Conservation (phyloP, 2,797 vertebrate genomes). For the Sebastiscus tertius region DNA sequence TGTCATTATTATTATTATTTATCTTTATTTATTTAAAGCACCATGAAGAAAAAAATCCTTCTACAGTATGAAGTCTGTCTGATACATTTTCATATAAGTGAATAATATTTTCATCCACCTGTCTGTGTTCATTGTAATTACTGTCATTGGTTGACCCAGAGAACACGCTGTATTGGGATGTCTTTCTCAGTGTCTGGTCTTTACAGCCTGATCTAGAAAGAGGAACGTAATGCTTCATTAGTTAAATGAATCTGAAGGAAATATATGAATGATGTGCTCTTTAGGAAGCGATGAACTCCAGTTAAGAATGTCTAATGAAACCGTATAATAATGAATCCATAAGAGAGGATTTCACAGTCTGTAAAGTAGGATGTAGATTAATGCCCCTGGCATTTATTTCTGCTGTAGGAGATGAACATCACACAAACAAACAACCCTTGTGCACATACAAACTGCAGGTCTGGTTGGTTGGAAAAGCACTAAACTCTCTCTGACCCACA, state of each 20-base stretch:
- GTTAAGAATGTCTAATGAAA: constrained; percentile 20
- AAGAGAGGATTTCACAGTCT: constrained; percentile 25
- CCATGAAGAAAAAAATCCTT: background rate
- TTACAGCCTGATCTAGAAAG: constrained; percentile 13
- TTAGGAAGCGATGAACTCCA: constrained; percentile 22
- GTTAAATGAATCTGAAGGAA: constrained; percentile 38
- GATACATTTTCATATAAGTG: constrained; percentile 1
- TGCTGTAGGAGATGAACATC: constrained; percentile 6
- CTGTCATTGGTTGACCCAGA: constrained; percentile 17
- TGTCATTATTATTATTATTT: background rate
- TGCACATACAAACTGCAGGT: constrained; percentile 12
- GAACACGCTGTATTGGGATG: background rate
- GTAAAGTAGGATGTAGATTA: constrained; percentile 24
- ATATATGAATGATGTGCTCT: constrained; percentile 34
- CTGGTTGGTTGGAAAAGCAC: constrained; percentile 16
- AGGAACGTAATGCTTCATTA: constrained; percentile 21
- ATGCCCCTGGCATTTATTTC: constrained; percentile 41
- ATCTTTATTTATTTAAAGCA: background rate
- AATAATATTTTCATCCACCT: constrained; percentile 12
- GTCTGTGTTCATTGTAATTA: constrained; percentile 10
- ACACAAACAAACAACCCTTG: background rate
- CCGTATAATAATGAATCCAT: constrained; percentile 32
- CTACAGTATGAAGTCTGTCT: background rate
- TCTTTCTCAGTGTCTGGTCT: background rate
- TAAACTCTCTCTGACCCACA: constrained; percentile 71